Evolutionary conservation across 2,888 invertebrate genomes (phyloP).

Genomic region (Amphipyra berbera): DNA sequence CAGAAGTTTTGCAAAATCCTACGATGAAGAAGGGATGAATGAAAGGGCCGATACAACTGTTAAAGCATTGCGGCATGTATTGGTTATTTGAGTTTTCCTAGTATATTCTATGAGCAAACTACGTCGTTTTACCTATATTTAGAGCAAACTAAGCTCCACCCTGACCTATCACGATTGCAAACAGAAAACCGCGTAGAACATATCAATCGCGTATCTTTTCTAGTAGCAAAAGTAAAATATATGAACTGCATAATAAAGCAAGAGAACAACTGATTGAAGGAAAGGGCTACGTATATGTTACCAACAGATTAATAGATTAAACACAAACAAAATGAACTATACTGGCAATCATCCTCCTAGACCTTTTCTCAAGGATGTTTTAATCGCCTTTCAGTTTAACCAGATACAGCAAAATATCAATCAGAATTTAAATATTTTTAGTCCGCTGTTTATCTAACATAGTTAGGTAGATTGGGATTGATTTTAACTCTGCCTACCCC

Average conservation of each 20-base stretch:
- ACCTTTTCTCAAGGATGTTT: too few relatives aligned
- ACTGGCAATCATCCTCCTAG: too few relatives aligned
- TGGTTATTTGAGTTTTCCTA: conserved; percentile 2
- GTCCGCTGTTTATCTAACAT: neutral
- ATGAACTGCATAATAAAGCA: too few relatives aligned
- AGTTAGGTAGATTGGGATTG: neutral
- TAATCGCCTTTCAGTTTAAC: too few relatives aligned
- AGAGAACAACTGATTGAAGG: too few relatives aligned
- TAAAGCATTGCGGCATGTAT: neutral
- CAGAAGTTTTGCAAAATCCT: neutral
- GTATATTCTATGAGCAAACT: conserved; percentile 2
- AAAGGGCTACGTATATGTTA: too few relatives aligned
- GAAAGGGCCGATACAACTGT: neutral
- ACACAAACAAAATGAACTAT: too few relatives aligned
- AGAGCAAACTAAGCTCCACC: conserved; percentile 14
- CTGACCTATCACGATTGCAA: conserved; percentile 20
- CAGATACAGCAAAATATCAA: neutral
- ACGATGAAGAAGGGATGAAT: neutral
- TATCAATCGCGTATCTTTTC: neutral
- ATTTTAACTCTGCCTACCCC: neutral
- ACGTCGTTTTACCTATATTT: conserved; percentile 12
- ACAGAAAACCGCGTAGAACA: conserved; percentile 21
- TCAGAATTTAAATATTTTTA: neutral
- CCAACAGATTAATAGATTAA: too few relatives aligned
- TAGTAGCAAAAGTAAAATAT: neutral